phyloP scores from a whole-genome alignment of 2,888 invertebrate genomes.

The Rhabditoides inermis region DNA sequence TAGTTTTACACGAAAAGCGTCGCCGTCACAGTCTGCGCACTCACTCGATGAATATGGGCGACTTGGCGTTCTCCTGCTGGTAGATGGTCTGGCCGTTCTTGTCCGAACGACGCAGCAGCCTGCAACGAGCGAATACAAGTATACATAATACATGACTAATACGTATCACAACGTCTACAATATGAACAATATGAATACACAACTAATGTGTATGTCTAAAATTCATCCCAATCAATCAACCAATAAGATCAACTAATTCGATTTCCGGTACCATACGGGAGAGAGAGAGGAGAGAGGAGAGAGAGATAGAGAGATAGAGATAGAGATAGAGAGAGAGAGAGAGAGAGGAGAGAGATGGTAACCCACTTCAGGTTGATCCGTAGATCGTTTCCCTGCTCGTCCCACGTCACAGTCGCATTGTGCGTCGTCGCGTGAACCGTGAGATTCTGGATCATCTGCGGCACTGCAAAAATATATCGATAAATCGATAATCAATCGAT shows the following conservation, averaged over 20 bases:
- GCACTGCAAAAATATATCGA: constrained; percentile 38
- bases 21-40: too few species aligned
- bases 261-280: too few species aligned
- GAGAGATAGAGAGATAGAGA: too few species aligned
- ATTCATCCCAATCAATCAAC: too few species aligned
- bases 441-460: constrained; percentile 47
- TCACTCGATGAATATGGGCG: constrained; percentile 19
- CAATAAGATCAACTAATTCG: constrained; percentile 46
- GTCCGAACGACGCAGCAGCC: constrained; percentile 35
- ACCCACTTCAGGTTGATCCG: too few species aligned
- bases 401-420: constrained; percentile 40
- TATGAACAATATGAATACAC: constrained; percentile 18
- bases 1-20: too few species aligned
- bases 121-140: too few species aligned
- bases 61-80: constrained; percentile 21
- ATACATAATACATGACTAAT: too few species aligned
- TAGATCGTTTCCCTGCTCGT: constrained; percentile 16
- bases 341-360: too few species aligned
- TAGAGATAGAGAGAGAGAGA: too few species aligned
- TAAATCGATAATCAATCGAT: too few species aligned
- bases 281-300: too few species aligned
- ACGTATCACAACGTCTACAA: constrained; percentile 22
- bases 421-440: constrained; percentile 32
- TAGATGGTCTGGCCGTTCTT: constrained; percentile 16
- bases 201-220: constrained; percentile 8